phyloP scores from a whole-genome alignment of 2,888 invertebrate species.

The Hyppa rectilinea region DNA sequence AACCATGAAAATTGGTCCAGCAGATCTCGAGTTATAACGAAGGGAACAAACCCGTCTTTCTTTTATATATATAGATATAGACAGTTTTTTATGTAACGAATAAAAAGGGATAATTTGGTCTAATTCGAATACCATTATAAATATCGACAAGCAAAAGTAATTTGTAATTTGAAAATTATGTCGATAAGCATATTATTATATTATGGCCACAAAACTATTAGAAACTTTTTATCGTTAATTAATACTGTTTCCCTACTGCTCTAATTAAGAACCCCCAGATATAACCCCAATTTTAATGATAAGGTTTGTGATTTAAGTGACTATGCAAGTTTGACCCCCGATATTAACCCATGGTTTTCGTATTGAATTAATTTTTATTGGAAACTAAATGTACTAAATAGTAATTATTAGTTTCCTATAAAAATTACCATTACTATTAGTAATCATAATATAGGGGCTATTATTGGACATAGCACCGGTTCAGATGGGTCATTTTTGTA shows the following conservation, averaged over 20 bases:
- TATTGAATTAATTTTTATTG: conserved; percentile 33
- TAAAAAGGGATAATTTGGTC: not conserved
- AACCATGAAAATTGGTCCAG: too few species aligned
- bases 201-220: conserved; percentile 39
- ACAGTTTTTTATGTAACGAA: too few species aligned
- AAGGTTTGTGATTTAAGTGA: conserved; percentile 64
- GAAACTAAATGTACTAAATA: conserved; percentile 10
- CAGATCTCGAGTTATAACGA: too few species aligned
- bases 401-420: too few species aligned
- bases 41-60: too few species aligned
- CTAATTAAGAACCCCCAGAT: conserved; percentile 61
- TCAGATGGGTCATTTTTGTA: not conserved
- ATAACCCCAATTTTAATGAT: conserved; percentile 60
- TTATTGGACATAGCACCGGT: not conserved
- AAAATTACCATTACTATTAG: too few species aligned
- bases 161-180: not conserved
- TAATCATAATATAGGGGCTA: not conserved
- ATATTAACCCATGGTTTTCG: conserved; percentile 37
- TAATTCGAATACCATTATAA: not conserved
- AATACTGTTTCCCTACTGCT: conserved; percentile 23
- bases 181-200: conserved; percentile 22
- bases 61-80: too few species aligned
- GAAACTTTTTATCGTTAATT: conserved; percentile 45
- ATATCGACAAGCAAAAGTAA: not conserved
- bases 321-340: conserved; percentile 61